Base-by-base conservation (phyloP, 2,113 vertebrate genomes). In the Mus spicilegus region DNA sequence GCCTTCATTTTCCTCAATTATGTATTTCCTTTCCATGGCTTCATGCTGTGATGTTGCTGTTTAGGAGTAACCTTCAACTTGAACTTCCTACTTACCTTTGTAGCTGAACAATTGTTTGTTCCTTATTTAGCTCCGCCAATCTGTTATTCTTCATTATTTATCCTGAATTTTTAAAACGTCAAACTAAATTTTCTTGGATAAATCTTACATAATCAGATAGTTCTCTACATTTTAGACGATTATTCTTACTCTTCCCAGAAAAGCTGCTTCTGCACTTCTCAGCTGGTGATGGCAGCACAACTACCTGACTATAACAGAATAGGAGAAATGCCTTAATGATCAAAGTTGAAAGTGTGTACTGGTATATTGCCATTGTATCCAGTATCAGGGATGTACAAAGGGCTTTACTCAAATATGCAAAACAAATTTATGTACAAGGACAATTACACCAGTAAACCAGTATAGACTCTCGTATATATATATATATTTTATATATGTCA, bases 311-410 rank as follows among this genome's bases (percentile, higher is more conserved):
- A 94, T 82, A 96, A 96, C 93, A 98, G 98, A 98, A 92, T 93
- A 96, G 96, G 95, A 97, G 92, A 95, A 98, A 98, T 98, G 98
- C 98, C 98, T 98, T 97, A 95, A n/a, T 96, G 94, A 97, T 97
- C 98, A 97, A 97, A 97, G 95, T 97, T 98, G 96, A 97, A 98
- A 98, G 97, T 86, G 98, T 97, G 98, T 97, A 97, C 80, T 91
- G 96, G 97, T 93, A 98, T 95, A 98, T 97, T 98, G 98, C 98
- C 98, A 97, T 98, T 98, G 97, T 30, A 67, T 26, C 11, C 98
- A 97, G 89, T 98, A 98, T 98, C 98, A 98, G 98, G 98, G 99
- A 99, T 99, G 98, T 99, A 99, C 98, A 99, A 99, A 99, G 98
- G 98, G 98, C 97, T 99, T 98, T 98, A 95, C 98, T 96, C 97